These are phyloP conservation scores for Diaphora mendica DNA, from an alignment of 2,888 invertebrate genomes.

Conservation along the genomic window DNA sequence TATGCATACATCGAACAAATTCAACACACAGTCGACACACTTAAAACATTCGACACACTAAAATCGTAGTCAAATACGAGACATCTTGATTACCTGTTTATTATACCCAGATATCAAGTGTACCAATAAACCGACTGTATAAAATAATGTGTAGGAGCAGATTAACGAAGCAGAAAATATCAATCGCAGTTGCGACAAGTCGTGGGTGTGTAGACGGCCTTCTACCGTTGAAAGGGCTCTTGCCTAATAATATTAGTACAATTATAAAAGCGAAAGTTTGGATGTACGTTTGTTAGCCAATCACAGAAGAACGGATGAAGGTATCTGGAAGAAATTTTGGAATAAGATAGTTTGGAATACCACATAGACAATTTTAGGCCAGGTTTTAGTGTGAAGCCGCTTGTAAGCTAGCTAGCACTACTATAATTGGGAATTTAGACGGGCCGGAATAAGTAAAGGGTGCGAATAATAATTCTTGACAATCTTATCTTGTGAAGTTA, in stretches of 20 bases:
- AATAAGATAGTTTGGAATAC: background rate
- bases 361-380: too few relatives aligned
- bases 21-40: conserved; percentile 9
- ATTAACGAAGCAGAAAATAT: conserved; percentile 45
- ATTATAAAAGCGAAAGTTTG: background rate
- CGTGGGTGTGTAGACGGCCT: conserved; percentile 56
- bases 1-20: background rate
- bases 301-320: background rate
- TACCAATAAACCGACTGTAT: conserved; percentile 31
- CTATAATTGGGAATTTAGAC: too few relatives aligned
- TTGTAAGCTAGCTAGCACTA: too few relatives aligned
- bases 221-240: conserved; percentile 37
- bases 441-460: too few relatives aligned
- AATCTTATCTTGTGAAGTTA: too few relatives aligned
- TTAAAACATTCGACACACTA: background rate
- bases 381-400: too few relatives aligned
- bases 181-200: conserved; percentile 38
- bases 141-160: conserved; percentile 46
- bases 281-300: background rate
- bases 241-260: conserved; percentile 31
- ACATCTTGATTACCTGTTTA: conserved; percentile 34
- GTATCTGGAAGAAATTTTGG: background rate
- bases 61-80: conserved; percentile 4
- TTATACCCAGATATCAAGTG: conserved; percentile 34
- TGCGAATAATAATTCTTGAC: too few relatives aligned